phyloP scores from a whole-genome alignment of 2,888 invertebrate genomes.

The Eumacrocentrus americanus region DNA sequence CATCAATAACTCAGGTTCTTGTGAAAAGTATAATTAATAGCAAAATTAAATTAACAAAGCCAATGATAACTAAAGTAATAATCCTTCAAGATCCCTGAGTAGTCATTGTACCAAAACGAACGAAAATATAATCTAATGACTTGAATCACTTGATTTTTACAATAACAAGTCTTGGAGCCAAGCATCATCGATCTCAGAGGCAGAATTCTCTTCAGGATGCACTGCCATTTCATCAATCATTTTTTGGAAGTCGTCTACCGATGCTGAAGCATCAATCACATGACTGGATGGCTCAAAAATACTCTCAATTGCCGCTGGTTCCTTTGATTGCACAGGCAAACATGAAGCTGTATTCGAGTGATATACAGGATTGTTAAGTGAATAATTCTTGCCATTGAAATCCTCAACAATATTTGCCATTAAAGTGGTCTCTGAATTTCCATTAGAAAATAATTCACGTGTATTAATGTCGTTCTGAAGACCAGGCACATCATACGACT shows the following conservation, averaged over 20 bases:
- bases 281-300: background rate
- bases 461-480: too few relatives aligned
- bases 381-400: background rate
- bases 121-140: background rate
- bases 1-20: background rate
- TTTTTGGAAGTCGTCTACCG: conserved; percentile 28
- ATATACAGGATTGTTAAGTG: background rate
- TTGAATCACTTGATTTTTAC: background rate
- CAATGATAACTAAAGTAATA: background rate
- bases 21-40: background rate
- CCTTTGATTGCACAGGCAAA: background rate
- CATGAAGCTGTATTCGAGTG: background rate
- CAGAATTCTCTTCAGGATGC: conserved; percentile 30
- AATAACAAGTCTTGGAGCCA: conserved; percentile 36
- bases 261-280: conserved; percentile 10
- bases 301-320: background rate
- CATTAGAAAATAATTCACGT: too few relatives aligned
- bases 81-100: conserved; percentile 10
- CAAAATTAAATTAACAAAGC: background rate
- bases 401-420: too few relatives aligned
- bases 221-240: conserved; percentile 35
- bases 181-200: conserved; percentile 35
- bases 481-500: background rate
- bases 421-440: too few relatives aligned
- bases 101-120: background rate